These are phyloP conservation scores for Oreochromis grahami DNA, from an alignment of 2,797 vertebrate genomes.

Conservation along the genomic window DNA sequence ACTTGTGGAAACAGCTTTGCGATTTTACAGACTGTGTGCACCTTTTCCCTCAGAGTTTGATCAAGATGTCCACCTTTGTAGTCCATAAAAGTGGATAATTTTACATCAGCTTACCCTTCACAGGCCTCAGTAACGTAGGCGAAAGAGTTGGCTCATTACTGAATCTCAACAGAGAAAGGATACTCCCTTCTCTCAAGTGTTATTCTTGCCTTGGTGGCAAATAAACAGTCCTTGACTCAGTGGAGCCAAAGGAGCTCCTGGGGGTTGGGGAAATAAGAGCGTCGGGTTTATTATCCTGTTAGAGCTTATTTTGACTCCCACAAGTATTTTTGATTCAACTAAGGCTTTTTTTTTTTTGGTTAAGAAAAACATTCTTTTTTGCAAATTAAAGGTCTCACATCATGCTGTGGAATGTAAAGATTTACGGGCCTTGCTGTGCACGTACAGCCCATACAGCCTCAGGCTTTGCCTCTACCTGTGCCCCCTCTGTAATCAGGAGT, in stretches of 20 bases:
- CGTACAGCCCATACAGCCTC: not conserved
- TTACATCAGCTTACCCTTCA: conserved; percentile 1
- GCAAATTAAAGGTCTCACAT: not conserved
- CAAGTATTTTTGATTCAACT: not conserved
- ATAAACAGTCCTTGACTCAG: conserved; percentile 18
- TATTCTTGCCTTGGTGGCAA: conserved; percentile 28
- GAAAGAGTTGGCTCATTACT: conserved; percentile 36
- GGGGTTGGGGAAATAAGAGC: conserved; percentile 27
- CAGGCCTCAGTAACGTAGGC: conserved; percentile 42
- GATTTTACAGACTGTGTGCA: not conserved
- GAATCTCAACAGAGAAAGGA: conserved; percentile 15
- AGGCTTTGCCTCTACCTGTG: conserved; percentile 35
- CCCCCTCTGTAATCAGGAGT: not conserved
- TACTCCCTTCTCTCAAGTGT: conserved; percentile 19
- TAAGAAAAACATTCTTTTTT: not conserved
- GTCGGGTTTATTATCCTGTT: not conserved
- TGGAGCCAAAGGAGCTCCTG: conserved; percentile 43
- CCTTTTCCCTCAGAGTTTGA: conserved; percentile 5
- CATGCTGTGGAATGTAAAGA: conserved; percentile 37
- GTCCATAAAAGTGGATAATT: not conserved
- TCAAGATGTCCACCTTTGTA: conserved; percentile 12
- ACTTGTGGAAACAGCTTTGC: not conserved
- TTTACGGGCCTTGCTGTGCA: conserved; percentile 11
- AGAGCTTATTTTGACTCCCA: not conserved
- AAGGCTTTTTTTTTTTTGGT: not conserved